These are phyloP conservation scores for Tenualosa thibaudeaui DNA, from an alignment of 2,797 vertebrate species.

Conservation along the genomic window DNA sequence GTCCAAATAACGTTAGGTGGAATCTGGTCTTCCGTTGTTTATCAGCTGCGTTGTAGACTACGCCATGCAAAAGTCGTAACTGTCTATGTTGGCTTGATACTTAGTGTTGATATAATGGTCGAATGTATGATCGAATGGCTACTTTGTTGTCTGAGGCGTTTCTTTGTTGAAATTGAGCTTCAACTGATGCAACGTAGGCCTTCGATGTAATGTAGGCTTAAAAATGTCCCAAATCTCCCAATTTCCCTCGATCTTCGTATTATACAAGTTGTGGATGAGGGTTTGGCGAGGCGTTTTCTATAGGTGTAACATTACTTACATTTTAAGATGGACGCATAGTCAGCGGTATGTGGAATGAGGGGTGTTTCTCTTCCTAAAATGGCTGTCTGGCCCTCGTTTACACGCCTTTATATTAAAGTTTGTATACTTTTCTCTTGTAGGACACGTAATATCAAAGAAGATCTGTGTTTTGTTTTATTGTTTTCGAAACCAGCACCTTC, in stretches of 20 bases:
- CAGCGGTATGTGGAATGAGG: neutral
- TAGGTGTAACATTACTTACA: neutral
- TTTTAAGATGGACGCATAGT: conserved; percentile 26
- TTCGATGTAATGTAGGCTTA: neutral
- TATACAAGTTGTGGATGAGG: neutral
- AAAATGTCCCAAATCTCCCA: neutral
- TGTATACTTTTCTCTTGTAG: neutral
- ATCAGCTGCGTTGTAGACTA: neutral
- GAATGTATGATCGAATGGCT: neutral
- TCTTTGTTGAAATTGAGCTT: neutral
- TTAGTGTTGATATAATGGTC: neutral
- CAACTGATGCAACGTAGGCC: too few species aligned
- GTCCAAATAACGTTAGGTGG: neutral
- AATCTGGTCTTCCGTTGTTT: neutral
- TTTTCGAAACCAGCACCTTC: neutral
- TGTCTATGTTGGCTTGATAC: neutral
- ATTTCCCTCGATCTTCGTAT: neutral
- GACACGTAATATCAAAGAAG: neutral
- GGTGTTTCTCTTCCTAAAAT: conserved; percentile 5
- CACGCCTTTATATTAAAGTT: conserved; percentile 11
- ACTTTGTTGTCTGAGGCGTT: conserved; percentile 18
- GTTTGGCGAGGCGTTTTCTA: neutral
- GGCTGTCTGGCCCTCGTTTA: conserved; percentile 9
- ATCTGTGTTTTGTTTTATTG: neutral
- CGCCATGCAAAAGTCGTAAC: neutral